Percentiles rank a stretch among this genome's conserved stretches.
These are phyloP conservation scores for Oedothorax gibbosus DNA, from an alignment of 1,140 invertebrate species.

Conservation along the genomic window DNA sequence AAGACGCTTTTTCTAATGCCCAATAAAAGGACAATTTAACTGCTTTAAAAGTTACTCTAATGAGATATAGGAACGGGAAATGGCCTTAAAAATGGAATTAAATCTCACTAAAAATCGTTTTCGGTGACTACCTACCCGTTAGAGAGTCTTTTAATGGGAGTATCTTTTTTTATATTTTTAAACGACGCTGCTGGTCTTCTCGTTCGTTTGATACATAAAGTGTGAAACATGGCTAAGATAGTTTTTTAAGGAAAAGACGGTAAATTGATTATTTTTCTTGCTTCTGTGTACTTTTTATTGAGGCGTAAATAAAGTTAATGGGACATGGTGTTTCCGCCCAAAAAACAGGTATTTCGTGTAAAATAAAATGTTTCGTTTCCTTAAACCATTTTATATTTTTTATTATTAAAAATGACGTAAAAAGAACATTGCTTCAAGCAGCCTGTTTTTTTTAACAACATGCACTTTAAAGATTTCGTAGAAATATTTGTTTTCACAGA, in stretches of 20 bases:
- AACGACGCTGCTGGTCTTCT: neutral
- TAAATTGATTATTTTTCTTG: conserved; percentile 1
- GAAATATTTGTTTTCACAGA: too few relatives aligned
- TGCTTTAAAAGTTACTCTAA: neutral
- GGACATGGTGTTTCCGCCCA: too few relatives aligned
- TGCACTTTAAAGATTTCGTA: too few relatives aligned
- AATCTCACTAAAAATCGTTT: conserved; percentile 9
- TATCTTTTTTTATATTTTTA: neutral
- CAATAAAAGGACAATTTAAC: neutral
- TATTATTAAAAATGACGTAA: too few relatives aligned
- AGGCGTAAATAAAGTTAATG: too few relatives aligned
- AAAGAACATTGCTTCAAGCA: too few relatives aligned
- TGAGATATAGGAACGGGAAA: neutral
- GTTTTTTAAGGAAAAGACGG: neutral
- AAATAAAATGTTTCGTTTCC: too few relatives aligned
- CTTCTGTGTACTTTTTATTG: too few relatives aligned
- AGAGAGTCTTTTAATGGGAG: neutral
- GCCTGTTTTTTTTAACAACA: too few relatives aligned
- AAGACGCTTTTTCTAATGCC: too few relatives aligned
- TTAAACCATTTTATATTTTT: too few relatives aligned
- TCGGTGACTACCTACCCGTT: neutral
- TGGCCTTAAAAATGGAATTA: neutral
- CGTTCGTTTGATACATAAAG: neutral
- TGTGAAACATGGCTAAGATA: neutral
- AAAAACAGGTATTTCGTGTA: too few relatives aligned